Conservation (phyloP, 2,888 invertebrate genomes). For the Liposcelis brunnea region DNA sequence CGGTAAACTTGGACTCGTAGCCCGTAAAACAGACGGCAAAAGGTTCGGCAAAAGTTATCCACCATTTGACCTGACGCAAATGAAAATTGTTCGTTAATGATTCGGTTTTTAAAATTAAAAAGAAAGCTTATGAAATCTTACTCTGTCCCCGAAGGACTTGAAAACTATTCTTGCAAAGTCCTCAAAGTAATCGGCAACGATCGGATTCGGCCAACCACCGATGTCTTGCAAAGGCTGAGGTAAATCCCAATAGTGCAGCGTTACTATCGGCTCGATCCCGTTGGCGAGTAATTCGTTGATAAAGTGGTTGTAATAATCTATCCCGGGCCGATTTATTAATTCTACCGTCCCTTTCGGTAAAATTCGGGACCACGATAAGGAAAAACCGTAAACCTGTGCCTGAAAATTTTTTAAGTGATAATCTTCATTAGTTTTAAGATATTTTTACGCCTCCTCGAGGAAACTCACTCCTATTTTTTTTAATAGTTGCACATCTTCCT, state of each 20-base stretch:
- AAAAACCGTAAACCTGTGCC: slow-evolving; percentile 46
- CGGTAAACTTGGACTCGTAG: slow-evolving; percentile 26
- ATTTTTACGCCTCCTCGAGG: too few species aligned
- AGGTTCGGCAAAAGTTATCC: slow-evolving; percentile 68
- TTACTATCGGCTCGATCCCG: slow-evolving; percentile 31
- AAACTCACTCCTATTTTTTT: slow-evolving; percentile 31
- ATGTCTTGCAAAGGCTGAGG: slow-evolving; percentile 45
- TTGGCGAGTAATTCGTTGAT: slow-evolving; percentile 46
- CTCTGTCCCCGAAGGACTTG: slow-evolving; percentile 40
- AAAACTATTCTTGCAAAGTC: slow-evolving; percentile 43
- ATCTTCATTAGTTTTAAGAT: too few species aligned
- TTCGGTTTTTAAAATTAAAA: background rate
- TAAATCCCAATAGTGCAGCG: slow-evolving; percentile 54
- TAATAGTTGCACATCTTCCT: slow-evolving; percentile 40
- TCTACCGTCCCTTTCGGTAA: slow-evolving; percentile 50
- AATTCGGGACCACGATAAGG: slow-evolving; percentile 58
- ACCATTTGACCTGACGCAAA: slow-evolving; percentile 32
- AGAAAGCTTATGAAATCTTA: slow-evolving; percentile 22
- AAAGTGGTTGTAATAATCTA: slow-evolving; percentile 58
- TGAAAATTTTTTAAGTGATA: too few species aligned
- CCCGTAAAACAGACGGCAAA: slow-evolving; percentile 36
- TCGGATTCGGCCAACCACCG: slow-evolving; percentile 41
- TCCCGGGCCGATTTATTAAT: slow-evolving; percentile 46
- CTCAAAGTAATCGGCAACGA: slow-evolving; percentile 34
- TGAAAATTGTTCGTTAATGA: slow-evolving; percentile 4